Base-by-base conservation (phyloP, 2,113 vertebrate genomes). In the Grammomys dolichurus region DNA sequence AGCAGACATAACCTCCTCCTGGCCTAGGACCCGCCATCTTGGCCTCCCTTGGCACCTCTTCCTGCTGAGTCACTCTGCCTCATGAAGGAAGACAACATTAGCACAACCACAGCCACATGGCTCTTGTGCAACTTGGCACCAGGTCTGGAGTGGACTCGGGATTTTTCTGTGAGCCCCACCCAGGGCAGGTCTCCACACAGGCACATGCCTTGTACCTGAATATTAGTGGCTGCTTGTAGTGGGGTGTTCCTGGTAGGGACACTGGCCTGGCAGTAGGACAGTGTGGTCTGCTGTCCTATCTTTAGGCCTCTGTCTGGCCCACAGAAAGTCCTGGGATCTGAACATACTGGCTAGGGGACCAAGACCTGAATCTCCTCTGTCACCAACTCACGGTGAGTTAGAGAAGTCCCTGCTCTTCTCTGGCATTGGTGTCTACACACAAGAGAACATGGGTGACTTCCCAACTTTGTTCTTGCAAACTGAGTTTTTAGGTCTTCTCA, bases 51-150 rank as follows among this genome's bases (percentile, higher is more conserved):
- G 75, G 76, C 48, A 82, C 1, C 20, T 31, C 48, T 46, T 65
- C 1, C 58, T 89, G 94, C 97, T 96, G 93, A 96, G 86, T 96
- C 96, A 97, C 48, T 20, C 72, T 91, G 65, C 43, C 46, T 69
- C 92, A 26, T 0, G 5, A 69, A 77, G 60, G 54, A 86, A 80
- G 93, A 56, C 54, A 78, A 80, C 51, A 84, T 58, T 46, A 54
- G 76, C 72, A 86, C 76, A 77, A 33, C 77, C 24, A 0, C 54
- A 40, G 67, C 91, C 84, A 20, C 69, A 20, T 4, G 0, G 80
- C 67, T 95, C 84, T 93, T 93, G 48, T 0, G 16, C 88, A 97
- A 96, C 73, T 33, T 78, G 90, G 92, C 65, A n/a, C 48, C 4
- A 0, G 17, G 75, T 24, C 43, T 1, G 0, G 16, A 72, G 11